Base-by-base conservation (phyloP, 2,888 invertebrate genomes). In the Chironomus riparius region DNA sequence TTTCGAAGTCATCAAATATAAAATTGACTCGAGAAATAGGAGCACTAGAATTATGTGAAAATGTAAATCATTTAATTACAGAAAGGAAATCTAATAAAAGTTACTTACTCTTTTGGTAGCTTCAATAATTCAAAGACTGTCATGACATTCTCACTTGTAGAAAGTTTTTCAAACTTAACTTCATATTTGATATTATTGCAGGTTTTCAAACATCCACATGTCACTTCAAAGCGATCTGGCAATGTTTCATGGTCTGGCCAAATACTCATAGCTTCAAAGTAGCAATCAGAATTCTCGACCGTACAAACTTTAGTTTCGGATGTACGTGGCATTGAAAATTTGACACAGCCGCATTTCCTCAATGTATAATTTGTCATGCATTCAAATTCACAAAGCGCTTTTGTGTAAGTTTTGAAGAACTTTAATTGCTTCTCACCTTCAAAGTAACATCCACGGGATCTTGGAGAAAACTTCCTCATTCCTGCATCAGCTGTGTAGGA, bases 341-440 rank as follows among this genome's bases (percentile, higher is more conserved):
- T 47, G 3, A 50, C 18, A 22, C 70, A 70, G 0, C 50, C 47
- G 12, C 70, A 70, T 6, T 10, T 12, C 15, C 15, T 15, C 15
- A 47, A 2, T 12, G 56, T 56, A 22, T 18, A 70, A 1, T 70
- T 50, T 6, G 70, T 24, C 21, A 70, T 47, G 24, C 70, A 70
- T 7, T 70, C 70, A 50, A 70, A 48, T 15, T 70, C 48, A 22
- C 56, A 70, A 24, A 50, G 24, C 3, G 24, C 13, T 50, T 47
- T 70, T 48, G 56, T 70, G 4, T 56, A 70, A 13, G 47, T 22
- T 50, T 70, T 70, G 15, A 70, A 70, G 7, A 70, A 70, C 13
- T 56, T 48, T 4, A 70, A 13, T 24, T 48, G 7, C 50, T 70
- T 70, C 24, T 70, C 56, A 6, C 50, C 70, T 4, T 70, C 56